A percentile compares a stretch with the other conserved stretches of the same genome.
Evolutionary conservation across 2,797 vertebrate genomes (phyloP).

Genomic region (Pithecia hirsuta): DNA sequence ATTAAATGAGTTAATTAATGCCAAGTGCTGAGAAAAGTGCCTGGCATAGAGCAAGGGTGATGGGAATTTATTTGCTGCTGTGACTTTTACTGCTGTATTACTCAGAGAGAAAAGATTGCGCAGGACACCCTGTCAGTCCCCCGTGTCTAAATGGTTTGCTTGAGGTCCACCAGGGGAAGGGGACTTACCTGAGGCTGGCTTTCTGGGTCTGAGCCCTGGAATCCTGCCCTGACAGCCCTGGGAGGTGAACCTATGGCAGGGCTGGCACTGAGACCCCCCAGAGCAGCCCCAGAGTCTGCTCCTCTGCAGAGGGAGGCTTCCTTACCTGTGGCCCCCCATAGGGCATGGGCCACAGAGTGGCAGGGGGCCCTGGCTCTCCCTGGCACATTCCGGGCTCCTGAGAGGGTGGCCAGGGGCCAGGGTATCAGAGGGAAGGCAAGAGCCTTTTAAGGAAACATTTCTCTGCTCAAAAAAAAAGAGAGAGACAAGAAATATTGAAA

Average conservation of each 20-base stretch:
- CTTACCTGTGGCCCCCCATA: not conserved
- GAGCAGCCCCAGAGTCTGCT: not conserved
- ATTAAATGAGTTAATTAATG: not conserved
- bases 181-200: not conserved
- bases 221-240: not conserved
- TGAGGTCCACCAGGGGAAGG: fast-evolving
- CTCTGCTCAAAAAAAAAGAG: constrained; percentile 56
- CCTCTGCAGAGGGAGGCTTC: not conserved
- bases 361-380: constrained; percentile 41
- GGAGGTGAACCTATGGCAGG: not conserved
- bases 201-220: not conserved
- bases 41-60: not conserved
- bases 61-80: not conserved
- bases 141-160: fast-evolving
- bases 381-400: constrained; percentile 77
- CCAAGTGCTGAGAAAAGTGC: not conserved
- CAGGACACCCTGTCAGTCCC: not conserved
- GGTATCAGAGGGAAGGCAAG: constrained; percentile 76
- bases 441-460: constrained; percentile 84
- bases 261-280: not conserved
- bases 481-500: constrained; percentile 49
- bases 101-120: not conserved
- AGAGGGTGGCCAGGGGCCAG: constrained; percentile 79
- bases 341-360: constrained; percentile 38
- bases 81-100: not conserved